Evolutionary conservation across 2,888 invertebrate genomes (phyloP), one percentile per base, ranked within the genome.

Genomic region (Yponomeuta sedellus): DNA sequence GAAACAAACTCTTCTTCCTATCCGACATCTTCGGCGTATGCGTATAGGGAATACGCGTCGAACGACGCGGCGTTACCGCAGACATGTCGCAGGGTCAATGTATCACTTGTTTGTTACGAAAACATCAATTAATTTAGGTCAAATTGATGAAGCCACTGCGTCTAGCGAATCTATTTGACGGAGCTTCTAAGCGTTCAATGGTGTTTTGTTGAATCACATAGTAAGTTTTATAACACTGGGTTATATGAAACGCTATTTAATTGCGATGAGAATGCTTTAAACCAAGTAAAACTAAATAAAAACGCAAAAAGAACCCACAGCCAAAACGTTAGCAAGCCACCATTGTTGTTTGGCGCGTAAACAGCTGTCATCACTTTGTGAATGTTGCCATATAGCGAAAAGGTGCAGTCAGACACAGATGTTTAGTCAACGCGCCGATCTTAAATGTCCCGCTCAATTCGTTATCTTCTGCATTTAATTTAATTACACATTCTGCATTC

Each of bases 1-100:
- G 92, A 74, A 95, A 94, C 70, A 94, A 84, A 70, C 93, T 92
- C 70, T 94, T 92, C 74, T 94, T 93, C 39, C 94, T 88, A 71
- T 93, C 93, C 0, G 93, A 89, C 78, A 94, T 86, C 73, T 92
- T 92, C 2, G 94, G 93, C 1, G 94, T 94, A 70, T 91, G 89
- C 62, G 72, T 81, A 67, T 85, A 83, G 11, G 85, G 82, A 67
- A 81, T 70, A 12, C 89, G 82, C 67, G 83, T 71, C 20, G 88
- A 87, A 67, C 89, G 85, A 58, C 88, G 79, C 16, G 91, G 91
- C 28, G 91, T 90, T 69, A 75, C 77, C 71, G 85, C 77, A 71
- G 90, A 80, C 90, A 90, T 91, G 39, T 71, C 72, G 34, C 3
- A 25, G 16, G 22, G 64, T 56, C 25, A n/a, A 20, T 56, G 11